Conservation (phyloP, 2,113 vertebrate genomes). For the Paratilapia polleni region DNA sequence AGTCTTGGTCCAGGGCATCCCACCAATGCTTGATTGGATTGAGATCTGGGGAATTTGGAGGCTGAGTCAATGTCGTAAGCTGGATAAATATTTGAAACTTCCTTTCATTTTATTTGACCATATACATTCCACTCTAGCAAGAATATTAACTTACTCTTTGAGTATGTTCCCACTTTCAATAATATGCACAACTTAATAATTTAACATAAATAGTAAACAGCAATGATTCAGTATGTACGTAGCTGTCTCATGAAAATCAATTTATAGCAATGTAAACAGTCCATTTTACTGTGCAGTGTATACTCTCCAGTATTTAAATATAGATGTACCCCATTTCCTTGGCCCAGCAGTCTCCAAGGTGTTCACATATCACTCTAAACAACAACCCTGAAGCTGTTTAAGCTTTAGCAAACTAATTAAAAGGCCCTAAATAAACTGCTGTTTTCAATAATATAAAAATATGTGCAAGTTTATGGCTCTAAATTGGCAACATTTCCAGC, state of each 20-base stretch:
- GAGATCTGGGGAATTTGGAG: background rate
- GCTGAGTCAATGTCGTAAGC: background rate
- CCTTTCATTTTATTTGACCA: background rate
- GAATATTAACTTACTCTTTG: background rate
- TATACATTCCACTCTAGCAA: background rate
- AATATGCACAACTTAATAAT: background rate
- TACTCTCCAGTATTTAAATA: background rate
- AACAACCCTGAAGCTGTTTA: slow-evolving; percentile 32
- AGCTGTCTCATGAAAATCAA: background rate
- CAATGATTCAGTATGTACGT: background rate
- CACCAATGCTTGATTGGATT: background rate
- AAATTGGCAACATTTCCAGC: slow-evolving; percentile 48
- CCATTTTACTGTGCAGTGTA: background rate
- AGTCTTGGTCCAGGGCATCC: background rate
- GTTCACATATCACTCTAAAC: background rate
- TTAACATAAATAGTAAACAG: background rate
- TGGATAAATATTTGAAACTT: background rate
- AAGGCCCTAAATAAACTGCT: slow-evolving; percentile 35
- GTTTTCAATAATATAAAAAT: slow-evolving; percentile 24
- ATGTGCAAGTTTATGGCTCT: slow-evolving; percentile 23
- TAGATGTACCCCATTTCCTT: slow-evolving; percentile 4
- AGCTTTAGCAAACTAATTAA: slow-evolving; percentile 54
- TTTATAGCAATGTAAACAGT: background rate
- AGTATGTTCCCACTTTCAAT: background rate
- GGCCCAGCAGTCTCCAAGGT: slow-evolving; percentile 14